A percentile compares a stretch with the other conserved stretches of the same genome.
These are phyloP conservation scores for Mesopsocus fuscifrons DNA, from an alignment of 2,888 invertebrate genomes.

Conservation along the genomic window DNA sequence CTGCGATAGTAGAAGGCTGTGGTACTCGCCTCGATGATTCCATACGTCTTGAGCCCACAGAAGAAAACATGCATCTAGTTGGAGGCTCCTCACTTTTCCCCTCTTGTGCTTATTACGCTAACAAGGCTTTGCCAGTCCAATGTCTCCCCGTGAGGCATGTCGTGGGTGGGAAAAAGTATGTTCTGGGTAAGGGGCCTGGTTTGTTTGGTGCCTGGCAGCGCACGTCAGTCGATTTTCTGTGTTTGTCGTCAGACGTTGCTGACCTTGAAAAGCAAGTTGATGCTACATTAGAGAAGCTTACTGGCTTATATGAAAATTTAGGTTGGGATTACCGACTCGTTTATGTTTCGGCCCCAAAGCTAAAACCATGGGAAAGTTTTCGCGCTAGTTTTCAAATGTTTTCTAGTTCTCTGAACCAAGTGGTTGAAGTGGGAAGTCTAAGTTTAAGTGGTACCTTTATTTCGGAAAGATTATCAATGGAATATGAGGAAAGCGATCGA, in stretches of 20 bases:
- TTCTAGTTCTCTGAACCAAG: constrained; percentile 39
- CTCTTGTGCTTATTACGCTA: constrained; percentile 53
- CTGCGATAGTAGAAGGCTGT: constrained; percentile 54
- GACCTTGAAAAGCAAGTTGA: constrained; percentile 35
- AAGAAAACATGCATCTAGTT: constrained; percentile 43
- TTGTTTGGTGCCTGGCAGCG: constrained; percentile 50
- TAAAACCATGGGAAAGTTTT: constrained; percentile 44
- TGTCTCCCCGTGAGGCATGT: constrained; percentile 50
- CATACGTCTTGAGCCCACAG: constrained; percentile 35
- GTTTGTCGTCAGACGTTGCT: constrained; percentile 30
- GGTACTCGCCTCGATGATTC: constrained; percentile 37
- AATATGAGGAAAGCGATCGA: constrained; percentile 35
- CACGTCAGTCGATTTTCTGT: constrained; percentile 45
- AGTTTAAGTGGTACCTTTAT: constrained; percentile 53
- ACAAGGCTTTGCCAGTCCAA: constrained; percentile 38
- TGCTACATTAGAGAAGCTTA: constrained; percentile 30
- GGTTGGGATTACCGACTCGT: constrained; percentile 46
- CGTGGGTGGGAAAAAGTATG: constrained; percentile 49
- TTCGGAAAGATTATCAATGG: constrained; percentile 57
- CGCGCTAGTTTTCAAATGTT: constrained; percentile 53
- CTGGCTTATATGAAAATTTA: constrained; percentile 40
- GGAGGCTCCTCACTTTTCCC: constrained; percentile 56
- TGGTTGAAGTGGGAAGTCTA: constrained; percentile 53
- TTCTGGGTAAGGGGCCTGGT: constrained; percentile 25
- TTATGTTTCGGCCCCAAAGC: constrained; percentile 36